Evolutionary conservation across 2,888 invertebrate species (phyloP), one percentile per base, ranked within the genome.

Genomic region (Athalia rosae): DNA sequence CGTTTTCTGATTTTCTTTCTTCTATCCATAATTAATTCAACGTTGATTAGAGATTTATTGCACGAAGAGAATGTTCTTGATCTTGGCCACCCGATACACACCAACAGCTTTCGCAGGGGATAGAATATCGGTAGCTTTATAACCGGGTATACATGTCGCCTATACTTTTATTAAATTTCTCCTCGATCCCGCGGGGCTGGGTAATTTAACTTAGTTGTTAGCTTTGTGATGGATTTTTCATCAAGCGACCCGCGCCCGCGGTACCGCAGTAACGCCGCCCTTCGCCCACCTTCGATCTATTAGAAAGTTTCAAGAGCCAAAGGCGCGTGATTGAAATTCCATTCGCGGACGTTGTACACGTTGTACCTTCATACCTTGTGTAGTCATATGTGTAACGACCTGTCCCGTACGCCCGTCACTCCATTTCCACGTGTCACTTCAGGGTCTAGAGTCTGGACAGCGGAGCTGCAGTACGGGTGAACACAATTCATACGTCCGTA

Each of bases 251-350:
- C 15, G 8, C 11, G 50, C n/a, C 50, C 80, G 79, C 79, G 28
- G 28, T 28, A 28, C 79, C 78, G 63, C 80, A 78, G 79, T 73
- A n/a, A n/a, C n/a, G n/a, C 66, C 11, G 59, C 64, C 61, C 77
- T 47, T 53, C 71, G 67, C 77, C 77, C 74, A 77, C 78, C 67
- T 79, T 77, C 77, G 63, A 73, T 78, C 81, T 81, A 83, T 83
- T 84, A 82, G 83, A 83, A 59, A 69, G 69, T 58, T 59, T 69
- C 71, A 77, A 69, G 69, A 76, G 63, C 56, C 76, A 50, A 59
- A 77, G 77, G 80, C 81, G 80, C 77, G 80, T 81, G 80, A 83
- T 84, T 83, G 81, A 81, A 81, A 82, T 83, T 84, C 83, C 81
- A 82, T 83, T 76, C 78, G 79, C 80, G 83, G n/a, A n/a, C n/a